Percentiles rank a stretch among this genome's conserved stretches.
Evolutionary conservation across 2,888 invertebrate genomes (phyloP).

Genomic region (Merodon equestris): DNA sequence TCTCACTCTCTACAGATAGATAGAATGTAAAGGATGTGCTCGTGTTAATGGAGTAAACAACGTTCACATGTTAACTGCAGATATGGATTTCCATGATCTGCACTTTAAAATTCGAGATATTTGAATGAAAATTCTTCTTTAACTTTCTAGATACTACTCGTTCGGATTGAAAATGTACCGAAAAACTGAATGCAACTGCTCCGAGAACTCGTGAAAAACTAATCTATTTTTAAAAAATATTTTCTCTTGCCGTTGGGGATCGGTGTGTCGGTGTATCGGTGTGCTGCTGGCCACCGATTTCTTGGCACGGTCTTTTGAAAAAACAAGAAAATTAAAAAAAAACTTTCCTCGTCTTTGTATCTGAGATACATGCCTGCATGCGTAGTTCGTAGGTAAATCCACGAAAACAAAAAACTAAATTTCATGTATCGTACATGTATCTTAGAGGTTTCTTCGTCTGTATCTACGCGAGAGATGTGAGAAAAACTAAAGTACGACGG

Average conservation of each 20-base stretch:
- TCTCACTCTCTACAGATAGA: constrained; percentile 6
- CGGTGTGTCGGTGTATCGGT: too few relatives aligned
- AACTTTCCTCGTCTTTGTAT: constrained; percentile 31
- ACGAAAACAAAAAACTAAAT: constrained; percentile 16
- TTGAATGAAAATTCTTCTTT: constrained; percentile 19
- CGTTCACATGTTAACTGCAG: constrained; percentile 27
- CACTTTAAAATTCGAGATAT: constrained; percentile 52
- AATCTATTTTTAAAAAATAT: constrained; percentile 77
- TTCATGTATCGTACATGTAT: neutral
- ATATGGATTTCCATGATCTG: constrained; percentile 15
- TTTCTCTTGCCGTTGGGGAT: constrained; percentile 49
- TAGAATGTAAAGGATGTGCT: neutral
- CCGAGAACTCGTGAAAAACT: constrained; percentile 77
- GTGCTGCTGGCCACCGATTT: constrained; percentile 34
- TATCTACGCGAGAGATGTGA: neutral
- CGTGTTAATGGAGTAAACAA: too few relatives aligned
- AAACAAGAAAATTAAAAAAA: too few relatives aligned
- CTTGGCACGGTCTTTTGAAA: constrained; percentile 53
- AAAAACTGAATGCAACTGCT: constrained; percentile 72
- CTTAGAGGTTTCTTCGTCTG: constrained; percentile 8
- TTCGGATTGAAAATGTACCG: constrained; percentile 20
- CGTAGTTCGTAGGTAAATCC: constrained; percentile 52
- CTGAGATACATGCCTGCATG: constrained; percentile 21
- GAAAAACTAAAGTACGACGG: too few relatives aligned
- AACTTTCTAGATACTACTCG: neutral